Conservation (phyloP, 2,888 invertebrate genomes). For the Pseudoips prasinana region DNA sequence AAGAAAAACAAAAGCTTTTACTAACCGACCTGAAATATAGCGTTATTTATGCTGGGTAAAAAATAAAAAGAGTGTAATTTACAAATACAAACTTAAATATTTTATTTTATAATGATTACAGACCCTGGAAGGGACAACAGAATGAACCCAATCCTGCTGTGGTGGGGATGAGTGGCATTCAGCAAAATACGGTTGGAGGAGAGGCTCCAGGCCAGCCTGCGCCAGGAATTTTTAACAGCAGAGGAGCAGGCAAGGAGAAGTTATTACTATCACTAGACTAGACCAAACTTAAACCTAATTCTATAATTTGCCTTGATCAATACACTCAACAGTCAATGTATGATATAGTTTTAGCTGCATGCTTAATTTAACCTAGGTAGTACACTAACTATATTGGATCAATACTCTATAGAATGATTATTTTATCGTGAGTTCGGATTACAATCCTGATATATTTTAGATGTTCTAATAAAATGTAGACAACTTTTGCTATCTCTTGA, state of each 20-base stretch:
- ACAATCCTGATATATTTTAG: too few relatives aligned
- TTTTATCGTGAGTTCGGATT: too few relatives aligned
- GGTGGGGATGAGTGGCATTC: slow-evolving; percentile 67
- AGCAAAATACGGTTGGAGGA: slow-evolving; percentile 59
- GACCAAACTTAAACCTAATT: not conserved
- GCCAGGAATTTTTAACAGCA: slow-evolving; percentile 70
- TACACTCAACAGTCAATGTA: not conserved
- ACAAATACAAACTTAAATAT: too few relatives aligned
- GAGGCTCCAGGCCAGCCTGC: slow-evolving; percentile 66
- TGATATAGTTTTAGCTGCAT: not conserved
- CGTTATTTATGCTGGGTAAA: too few relatives aligned
- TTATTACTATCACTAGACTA: slow-evolving; percentile 26
- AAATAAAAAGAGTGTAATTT: too few relatives aligned
- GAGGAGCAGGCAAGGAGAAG: slow-evolving; percentile 74
- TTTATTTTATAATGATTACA: slow-evolving; percentile 25
- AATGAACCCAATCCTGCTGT: slow-evolving; percentile 73
- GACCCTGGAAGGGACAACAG: slow-evolving; percentile 76
- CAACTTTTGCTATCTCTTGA: too few relatives aligned
- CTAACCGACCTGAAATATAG: too few relatives aligned
- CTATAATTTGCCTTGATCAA: not conserved
- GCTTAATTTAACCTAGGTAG: too few relatives aligned
- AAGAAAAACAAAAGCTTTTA: too few relatives aligned
- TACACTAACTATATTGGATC: too few relatives aligned
- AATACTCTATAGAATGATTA: too few relatives aligned
- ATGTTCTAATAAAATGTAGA: too few relatives aligned